A percentile compares a stretch with the other conserved stretches of the same genome.
These are phyloP conservation scores for Platycnemis pennipes DNA, from an alignment of 2,888 invertebrate species.

Conservation along the genomic window DNA sequence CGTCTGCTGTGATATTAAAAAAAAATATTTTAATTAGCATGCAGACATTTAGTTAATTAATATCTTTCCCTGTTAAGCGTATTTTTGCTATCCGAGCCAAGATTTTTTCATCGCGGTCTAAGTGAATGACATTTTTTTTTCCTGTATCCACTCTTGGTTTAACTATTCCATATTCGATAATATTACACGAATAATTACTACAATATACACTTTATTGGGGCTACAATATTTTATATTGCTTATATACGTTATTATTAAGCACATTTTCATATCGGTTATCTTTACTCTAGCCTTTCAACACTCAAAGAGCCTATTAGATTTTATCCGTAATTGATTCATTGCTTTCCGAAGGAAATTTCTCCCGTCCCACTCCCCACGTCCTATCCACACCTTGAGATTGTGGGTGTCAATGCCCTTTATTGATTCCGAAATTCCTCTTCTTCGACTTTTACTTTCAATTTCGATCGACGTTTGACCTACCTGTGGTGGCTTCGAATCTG, in stretches of 20 bases:
- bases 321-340: constrained; percentile 20
- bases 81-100: too few relatives aligned
- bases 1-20: too few relatives aligned
- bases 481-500: background rate
- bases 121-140: background rate
- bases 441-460: constrained; percentile 10
- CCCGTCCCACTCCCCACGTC: background rate
- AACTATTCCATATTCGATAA: too few relatives aligned
- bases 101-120: too few relatives aligned
- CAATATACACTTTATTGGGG: background rate
- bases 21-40: too few relatives aligned
- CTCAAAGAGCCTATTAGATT: background rate
- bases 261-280: too few relatives aligned
- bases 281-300: background rate
- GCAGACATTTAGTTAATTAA: too few relatives aligned
- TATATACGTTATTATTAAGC: background rate
- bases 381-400: background rate
- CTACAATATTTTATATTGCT: background rate
- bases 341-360: background rate
- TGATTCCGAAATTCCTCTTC: background rate
- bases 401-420: constrained; percentile 15
- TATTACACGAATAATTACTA: too few relatives aligned
- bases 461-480: background rate
- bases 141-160: background rate
- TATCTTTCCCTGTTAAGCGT: too few relatives aligned